Evolutionary conservation across 64 coral and sea anemone genomes (phyloP), one percentile per base, ranked within the genome.

Genomic region (Anthopleura sola): DNA sequence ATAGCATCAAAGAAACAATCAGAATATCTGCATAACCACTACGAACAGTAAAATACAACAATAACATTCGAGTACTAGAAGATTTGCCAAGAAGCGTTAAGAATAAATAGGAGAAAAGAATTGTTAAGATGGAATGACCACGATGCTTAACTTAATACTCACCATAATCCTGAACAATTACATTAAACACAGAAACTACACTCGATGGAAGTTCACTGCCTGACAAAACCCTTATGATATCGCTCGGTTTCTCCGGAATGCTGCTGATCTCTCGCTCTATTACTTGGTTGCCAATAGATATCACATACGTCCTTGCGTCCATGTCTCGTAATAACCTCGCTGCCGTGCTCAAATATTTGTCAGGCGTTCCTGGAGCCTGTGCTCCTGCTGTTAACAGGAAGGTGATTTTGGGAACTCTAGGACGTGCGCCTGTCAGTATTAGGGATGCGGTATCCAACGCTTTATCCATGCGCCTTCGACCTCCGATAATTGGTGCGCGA

Each of bases 381-480:
- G 16, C 33, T 50, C 88, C 88, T 18, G 81, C 81, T 0, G 88
- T 78, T 26, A 90, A 85, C 15, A 90, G 50, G 14, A 90, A 69
- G 11, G 83, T 79, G 38, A 90, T 84, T 90, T 90, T 76, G 1
- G n/a, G 49, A 0, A 84, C 88, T 18, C n/a, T 19, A 3, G 68
- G 51, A 39, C 49, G 31, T 79, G 76, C 21, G 82, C 38, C 83
- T 56, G 34, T 76, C 8, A 90, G 82, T 26, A 75, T 64, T 23
- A 49, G 18, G 5, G 36, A 23, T 78, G 88, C 82, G 31, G 88
- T 62, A 48, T 84, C 64, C 6, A 90, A 60, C 37, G 88, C 88
- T 40, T 40, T 84, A 33, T 90, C 88, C 36, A 90, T 90, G 20
- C 88, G 66, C n/a, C 88, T 85, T 39, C 18, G 39, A 40, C 82